Percentiles rank a stretch among this genome's conserved stretches.
These are phyloP conservation scores for Trissolcus japonicus DNA, from an alignment of 2,888 invertebrate genomes.

Conservation along the genomic window DNA sequence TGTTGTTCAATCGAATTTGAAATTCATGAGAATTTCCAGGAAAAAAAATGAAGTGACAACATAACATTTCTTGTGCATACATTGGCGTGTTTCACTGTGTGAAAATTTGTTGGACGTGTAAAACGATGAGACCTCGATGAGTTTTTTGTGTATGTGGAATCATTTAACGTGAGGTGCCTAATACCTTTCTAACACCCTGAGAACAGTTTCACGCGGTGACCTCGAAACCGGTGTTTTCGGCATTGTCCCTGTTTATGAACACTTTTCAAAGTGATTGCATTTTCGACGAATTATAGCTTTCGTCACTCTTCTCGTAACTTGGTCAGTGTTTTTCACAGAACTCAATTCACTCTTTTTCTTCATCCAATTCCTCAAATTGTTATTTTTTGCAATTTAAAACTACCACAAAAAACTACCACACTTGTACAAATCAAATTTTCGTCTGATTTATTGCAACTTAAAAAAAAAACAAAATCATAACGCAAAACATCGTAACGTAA, in stretches of 20 bases:
- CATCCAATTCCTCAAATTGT: background rate
- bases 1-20: too few species aligned
- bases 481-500: too few species aligned
- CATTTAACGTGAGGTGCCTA: constrained; percentile 51
- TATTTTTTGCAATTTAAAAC: background rate
- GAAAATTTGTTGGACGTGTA: constrained; percentile 12
- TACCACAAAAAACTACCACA: too few species aligned
- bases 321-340: background rate
- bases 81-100: constrained; percentile 30
- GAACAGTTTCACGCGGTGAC: constrained; percentile 27
- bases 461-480: too few species aligned
- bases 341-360: background rate
- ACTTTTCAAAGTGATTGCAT: constrained; percentile 44
- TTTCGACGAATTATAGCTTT: constrained; percentile 38
- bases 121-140: constrained; percentile 17
- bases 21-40: too few species aligned
- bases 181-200: constrained; percentile 53
- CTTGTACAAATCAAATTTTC: too few species aligned
- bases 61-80: constrained; percentile 17
- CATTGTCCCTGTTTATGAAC: constrained; percentile 38
- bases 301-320: constrained; percentile 17
- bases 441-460: too few species aligned
- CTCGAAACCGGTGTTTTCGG: constrained; percentile 45
- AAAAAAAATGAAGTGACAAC: too few species aligned
- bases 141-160: constrained; percentile 48